Evolutionary conservation across 2,888 invertebrate genomes (phyloP), one percentile per base, ranked within the genome.

Genomic region (Tuta absoluta): DNA sequence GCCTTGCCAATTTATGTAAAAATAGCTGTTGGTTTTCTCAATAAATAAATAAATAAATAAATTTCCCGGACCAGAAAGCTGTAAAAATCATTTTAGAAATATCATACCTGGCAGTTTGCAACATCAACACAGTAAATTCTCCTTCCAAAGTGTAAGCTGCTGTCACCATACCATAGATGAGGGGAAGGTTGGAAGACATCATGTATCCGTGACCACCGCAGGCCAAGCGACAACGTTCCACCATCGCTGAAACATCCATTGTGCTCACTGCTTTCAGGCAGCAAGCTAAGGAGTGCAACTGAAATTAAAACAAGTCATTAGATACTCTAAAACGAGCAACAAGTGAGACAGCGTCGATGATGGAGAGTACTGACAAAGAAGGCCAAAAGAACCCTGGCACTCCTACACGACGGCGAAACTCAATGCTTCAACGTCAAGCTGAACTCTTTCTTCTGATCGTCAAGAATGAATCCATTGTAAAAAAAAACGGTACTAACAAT

Each of bases 121-220:
- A 88, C 68, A 96, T 90, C 78, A 99, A 92, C 1, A 99, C 98
- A 0, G 98, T 98, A 79, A 98, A 98, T 87, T 99, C 99, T 8
- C 99, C 99, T 86, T 99, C 99, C 74, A 98, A 99, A 0, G 98
- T 99, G 77, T 95, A 96, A 38, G 96, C 95, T 0, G 98, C 98
- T 0, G 97, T 96, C 14, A 94, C 93, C 68, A 95, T 87, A 2
- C 95, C 95, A 75, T 98, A 98, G 2, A 96, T 95, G 59, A 95
- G 94, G 0, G 98, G 98, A 60, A 99, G 92, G 81, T 96, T 97
- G 38, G 98, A 96, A 28, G 95, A 93, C 62, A 95, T 93, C 95
- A 97, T 95, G 87, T 96, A 99, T 4, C 99, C 99, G 80, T 99
- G 98, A 0, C 99, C 99, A 1, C 99, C 99, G 80, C 99, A 99